Conservation (phyloP, 2,797 vertebrate genomes). For the Sardinella longiceps region DNA sequence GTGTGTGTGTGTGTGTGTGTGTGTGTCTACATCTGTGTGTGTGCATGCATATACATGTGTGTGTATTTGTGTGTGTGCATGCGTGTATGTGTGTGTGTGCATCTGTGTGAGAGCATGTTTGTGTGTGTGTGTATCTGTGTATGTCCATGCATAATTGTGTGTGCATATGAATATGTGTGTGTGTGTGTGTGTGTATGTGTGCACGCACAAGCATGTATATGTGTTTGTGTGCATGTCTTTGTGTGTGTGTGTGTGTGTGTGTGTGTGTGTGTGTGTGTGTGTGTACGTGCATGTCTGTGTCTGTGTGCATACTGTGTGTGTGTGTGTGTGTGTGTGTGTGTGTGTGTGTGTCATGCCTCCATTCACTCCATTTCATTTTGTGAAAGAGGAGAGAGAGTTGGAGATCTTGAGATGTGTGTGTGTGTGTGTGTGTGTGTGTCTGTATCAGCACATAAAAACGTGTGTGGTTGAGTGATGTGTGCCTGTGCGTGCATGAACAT, state of each 20-base stretch:
- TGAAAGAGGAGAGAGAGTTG: too few species aligned
- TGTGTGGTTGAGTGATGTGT: neutral
- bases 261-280: constrained; percentile 1
- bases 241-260: constrained; percentile 5
- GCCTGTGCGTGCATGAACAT: too few species aligned
- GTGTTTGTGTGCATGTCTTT: constrained; percentile 4
- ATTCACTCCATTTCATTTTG: too few species aligned
- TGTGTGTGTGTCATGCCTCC: neutral
- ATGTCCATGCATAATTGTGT: neutral
- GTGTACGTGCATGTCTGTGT: constrained; percentile 18
- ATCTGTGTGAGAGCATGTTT: constrained; percentile 22
- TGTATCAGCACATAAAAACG: neutral
- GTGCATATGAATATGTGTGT: neutral
- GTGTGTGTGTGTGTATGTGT: neutral
- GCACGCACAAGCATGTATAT: neutral
- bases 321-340: neutral
- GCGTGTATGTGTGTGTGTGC: neutral
- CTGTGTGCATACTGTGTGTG: neutral
- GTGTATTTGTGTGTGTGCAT: neutral
- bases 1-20: neutral
- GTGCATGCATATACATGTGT: neutral
- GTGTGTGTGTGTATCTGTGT: neutral
- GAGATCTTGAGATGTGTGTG: neutral
- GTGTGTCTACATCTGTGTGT: neutral
- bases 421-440: neutral